Evolutionary conservation across 2,113 vertebrate genomes (phyloP).

Genomic region (Oxyura jamaicensis): DNA sequence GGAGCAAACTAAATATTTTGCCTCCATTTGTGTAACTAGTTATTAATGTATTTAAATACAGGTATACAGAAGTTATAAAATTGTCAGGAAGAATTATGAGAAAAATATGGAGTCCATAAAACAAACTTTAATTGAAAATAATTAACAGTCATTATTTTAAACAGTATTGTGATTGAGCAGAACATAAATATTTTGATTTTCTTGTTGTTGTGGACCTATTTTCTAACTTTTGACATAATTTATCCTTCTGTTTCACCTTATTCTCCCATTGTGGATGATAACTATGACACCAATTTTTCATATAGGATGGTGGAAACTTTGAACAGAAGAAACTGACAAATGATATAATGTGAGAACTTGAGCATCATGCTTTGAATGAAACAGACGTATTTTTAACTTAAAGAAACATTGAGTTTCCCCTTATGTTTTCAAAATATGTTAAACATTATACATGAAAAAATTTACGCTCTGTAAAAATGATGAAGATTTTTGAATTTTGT

Average conservation of each 20-base stretch:
- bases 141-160: neutral
- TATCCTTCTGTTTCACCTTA: neutral
- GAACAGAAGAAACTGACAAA: neutral
- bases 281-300: neutral
- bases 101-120: neutral
- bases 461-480: neutral
- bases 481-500: neutral
- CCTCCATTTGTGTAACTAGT: neutral
- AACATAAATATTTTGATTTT: neutral
- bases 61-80: neutral
- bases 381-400: neutral
- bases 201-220: neutral
- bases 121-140: neutral
- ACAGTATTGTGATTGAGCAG: neutral
- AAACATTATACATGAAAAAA: neutral
- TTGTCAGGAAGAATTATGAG: neutral
- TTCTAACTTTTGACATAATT: neutral
- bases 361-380: neutral
- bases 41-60: neutral
- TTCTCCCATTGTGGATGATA: neutral
- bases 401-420: neutral
- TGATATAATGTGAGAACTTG: neutral
- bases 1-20: neutral
- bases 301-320: neutral
- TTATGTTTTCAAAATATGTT: neutral